Base-by-base conservation (phyloP, 2,113 vertebrate genomes). In the Pholis gunnellus region DNA sequence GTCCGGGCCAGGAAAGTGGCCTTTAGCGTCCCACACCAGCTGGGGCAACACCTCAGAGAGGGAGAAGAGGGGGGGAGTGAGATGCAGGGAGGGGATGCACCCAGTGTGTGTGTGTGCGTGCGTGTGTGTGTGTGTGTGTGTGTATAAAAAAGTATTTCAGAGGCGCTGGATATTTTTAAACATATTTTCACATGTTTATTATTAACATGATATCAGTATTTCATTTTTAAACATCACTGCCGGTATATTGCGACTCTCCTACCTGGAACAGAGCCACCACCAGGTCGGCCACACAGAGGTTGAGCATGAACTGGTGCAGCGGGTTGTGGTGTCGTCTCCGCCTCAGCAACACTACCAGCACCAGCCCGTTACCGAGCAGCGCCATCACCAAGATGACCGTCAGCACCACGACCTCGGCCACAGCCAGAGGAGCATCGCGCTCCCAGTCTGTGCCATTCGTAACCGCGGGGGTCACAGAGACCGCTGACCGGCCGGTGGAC, bases 251-350 rank as follows among this genome's bases (percentile, higher is more conserved):
- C 27, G 17, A 31, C 59, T 34, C 29, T 29, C 29, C 15, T 20
- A 64, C 95, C 95, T 97, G 97, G 90, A 97, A 97, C 67, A 97
- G 91, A 2, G 96, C 96, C 82, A 97, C 97, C 2, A 94, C 95
- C 89, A 97, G 94, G 90, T 97, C 97, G 0, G 97, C 96, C 87
- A 97, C 79, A 75, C 97, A 97, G 65, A 97, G 94, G 93, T 97
- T 96, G 75, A 95, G 85, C 70, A 97, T 97, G 93, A 97, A 97
- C 83, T 95, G 92, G 42, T 97, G 97, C 93, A 97, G 96, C 10
- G 96, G 96, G 5, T 95, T 95, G 69, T 94, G 95, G 57, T 82
- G 93, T 59, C 91, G 95, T 11, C 93, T 90, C 89, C 88, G 86
- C 72, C 95, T 92, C 1, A 92, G 88, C 40, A 97, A 82, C 31